Percentiles rank a stretch among this genome's conserved stretches.
These are phyloP conservation scores for Poeciliopsis presidionis DNA, from an alignment of 2,797 vertebrate genomes.

Conservation along the genomic window DNA sequence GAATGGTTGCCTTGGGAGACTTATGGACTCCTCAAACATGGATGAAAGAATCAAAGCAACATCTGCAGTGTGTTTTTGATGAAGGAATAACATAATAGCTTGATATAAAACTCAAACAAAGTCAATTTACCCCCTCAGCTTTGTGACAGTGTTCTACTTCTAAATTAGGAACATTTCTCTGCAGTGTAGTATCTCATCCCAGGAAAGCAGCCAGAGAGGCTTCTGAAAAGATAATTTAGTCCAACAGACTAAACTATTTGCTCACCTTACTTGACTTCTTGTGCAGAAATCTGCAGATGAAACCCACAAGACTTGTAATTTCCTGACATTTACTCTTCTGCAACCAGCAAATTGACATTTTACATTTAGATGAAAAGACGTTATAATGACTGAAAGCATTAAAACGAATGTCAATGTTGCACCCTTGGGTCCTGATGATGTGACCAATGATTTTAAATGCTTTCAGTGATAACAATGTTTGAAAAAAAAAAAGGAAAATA, in stretches of 20 bases:
- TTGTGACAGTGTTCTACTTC: not conserved
- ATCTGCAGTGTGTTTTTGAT: no score
- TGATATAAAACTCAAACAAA: no score
- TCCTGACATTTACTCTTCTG: conserved; percentile 1
- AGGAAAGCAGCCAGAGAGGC: not conserved
- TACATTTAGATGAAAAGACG: not conserved
- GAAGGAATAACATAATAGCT: no score
- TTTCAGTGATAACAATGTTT: not conserved
- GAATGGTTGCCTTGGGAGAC: no score
- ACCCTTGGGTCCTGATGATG: not conserved
- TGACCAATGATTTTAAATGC: not conserved
- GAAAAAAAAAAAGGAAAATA: no score
- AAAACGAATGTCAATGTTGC: not conserved
- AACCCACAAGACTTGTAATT: not conserved
- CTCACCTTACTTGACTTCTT: not conserved
- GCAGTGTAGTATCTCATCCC: not conserved
- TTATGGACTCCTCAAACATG: no score
- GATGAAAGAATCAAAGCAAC: no score
- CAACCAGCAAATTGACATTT: not conserved
- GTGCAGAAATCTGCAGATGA: not conserved
- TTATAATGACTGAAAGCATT: not conserved
- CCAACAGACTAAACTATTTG: not conserved
- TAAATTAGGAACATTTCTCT: not conserved
- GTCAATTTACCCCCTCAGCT: not conserved
- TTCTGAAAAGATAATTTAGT: not conserved